Evolutionary conservation across 2,113 vertebrate species (phyloP), one percentile per base, ranked within the genome.

Genomic region (Cheilinus undulatus): DNA sequence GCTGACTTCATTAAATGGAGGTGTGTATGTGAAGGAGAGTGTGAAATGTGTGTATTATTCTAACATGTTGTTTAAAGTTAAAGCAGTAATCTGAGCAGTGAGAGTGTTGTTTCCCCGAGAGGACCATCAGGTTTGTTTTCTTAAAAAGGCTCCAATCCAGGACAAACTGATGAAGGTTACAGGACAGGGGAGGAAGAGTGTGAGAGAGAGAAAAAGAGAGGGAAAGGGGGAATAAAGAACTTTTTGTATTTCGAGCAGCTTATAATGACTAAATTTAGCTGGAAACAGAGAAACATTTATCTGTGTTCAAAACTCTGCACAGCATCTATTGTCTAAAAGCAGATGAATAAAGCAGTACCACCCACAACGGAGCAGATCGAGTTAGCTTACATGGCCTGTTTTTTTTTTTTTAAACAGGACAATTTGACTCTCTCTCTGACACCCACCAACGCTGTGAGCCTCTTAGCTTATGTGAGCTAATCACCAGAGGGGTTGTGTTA

Each of bases 401-500:
- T 42, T 42, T 69, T 62, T 72, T 74, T 76, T 10, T 58, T 17
- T 8, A 49, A 88, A 76, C 82, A 64, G 78, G 62, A 88, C 81
- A 89, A 84, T 71, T 84, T 30, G 73, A 80, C 70, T 82, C 83
- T 56, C 73, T 56, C 70, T 69, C 76, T 48, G 54, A 78, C 85
- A 75, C 82, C 66, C 85, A 50, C 76, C 70, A 62, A 22, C 70
- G 49, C 82, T 42, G 72, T 30, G 84, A 80, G 87, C 80, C 88
- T 87, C 87, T 84, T 84, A 84, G 89, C 89, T 92, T 91, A 90
- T 91, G 89, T 87, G 91, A 93, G 91, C 91, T 92, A 93, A 92
- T 93, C 92, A 88, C 84, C 30, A 60, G 76, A 51, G 83, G 92
- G 88, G 78, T 94, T 86, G 76, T 87, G 86, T 94, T 94, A 93